Base-by-base conservation (phyloP, 2,888 invertebrate species). In the Apoda limacodes region DNA sequence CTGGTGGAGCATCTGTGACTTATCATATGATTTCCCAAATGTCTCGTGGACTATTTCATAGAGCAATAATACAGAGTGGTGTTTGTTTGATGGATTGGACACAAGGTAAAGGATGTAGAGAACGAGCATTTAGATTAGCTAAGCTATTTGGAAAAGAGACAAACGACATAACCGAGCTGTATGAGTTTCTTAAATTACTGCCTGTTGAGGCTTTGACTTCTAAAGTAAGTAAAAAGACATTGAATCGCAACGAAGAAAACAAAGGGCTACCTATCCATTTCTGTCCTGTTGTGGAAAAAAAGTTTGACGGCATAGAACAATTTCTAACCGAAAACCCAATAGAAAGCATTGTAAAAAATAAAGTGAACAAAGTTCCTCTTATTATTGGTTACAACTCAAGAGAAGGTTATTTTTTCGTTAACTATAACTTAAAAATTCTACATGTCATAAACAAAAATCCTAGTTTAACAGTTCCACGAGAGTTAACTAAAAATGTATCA, bases 61-160 rank as follows among this genome's bases (percentile, higher is more conserved):
- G 59, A 47, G 71, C 60, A 0, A 74, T 76, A 37, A 54, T 57
- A 5, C 67, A 75, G 44, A 75, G 75, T 40, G 76, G 74, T 1
- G 52, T 60, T 1, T 55, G 57, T 23, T 42, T 63, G n/a, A 46
- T 50, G 12, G 63, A 68, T 31, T 71, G 69, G 62, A 43, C 60
- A 1, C 38, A 45, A 4, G 58, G 47, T 0, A 48, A 43, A 24
- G 42, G 47, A 7, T 45, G 52, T 1, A 52, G 40, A 28, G 60
- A 52, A 6, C 45, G 67, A 41, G 69, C 69, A 2, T 60, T 64
- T 25, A 55, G 62, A 40, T 41, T 52, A 0, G 68, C 54, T 2
- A 62, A 62, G 39, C 22, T 47, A 11, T 42, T 72, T 32, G 69
- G 68, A 1, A 65, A 56, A 43, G 60, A 70, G 4, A 59, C 59